phyloP scores from a whole-genome alignment of 2,888 invertebrate species.

The Luffia ferchaultella region DNA sequence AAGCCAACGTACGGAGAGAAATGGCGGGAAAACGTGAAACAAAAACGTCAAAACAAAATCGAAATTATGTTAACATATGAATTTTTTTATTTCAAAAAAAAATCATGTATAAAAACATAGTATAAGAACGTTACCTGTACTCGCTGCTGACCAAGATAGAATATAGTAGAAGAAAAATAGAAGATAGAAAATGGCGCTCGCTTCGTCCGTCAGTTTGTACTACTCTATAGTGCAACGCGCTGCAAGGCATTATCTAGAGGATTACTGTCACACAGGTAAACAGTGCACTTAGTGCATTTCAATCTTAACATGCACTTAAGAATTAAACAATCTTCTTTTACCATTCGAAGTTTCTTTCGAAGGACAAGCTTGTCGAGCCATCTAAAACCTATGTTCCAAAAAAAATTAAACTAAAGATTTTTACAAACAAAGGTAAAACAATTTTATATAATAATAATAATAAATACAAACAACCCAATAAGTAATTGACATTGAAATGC shows the following conservation, averaged over 20 bases:
- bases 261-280: slow-evolving; percentile 73
- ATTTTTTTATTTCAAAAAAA: neutral
- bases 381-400: no score
- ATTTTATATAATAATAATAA: no score
- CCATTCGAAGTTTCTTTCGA: no score
- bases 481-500: no score
- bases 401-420: neutral
- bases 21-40: slow-evolving; percentile 50
- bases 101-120: slow-evolving; percentile 13
- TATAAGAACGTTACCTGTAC: slow-evolving; percentile 14
- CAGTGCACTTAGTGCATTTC: slow-evolving; percentile 12
- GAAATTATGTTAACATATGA: slow-evolving; percentile 6
- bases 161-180: slow-evolving; percentile 13
- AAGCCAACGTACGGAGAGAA: slow-evolving; percentile 29
- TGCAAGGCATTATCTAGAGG: slow-evolving; percentile 72
- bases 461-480: no score
- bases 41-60: slow-evolving; percentile 33
- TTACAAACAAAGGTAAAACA: no score
- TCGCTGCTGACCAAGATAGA: slow-evolving; percentile 24
- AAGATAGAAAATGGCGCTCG: slow-evolving; percentile 58
- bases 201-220: slow-evolving; percentile 74
- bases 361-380: no score
- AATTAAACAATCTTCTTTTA: no score
- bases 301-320: slow-evolving; percentile 5
- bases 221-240: slow-evolving; percentile 75